These are phyloP conservation scores for Brenthis ino DNA, from an alignment of 2,888 invertebrate species.

Conservation along the genomic window DNA sequence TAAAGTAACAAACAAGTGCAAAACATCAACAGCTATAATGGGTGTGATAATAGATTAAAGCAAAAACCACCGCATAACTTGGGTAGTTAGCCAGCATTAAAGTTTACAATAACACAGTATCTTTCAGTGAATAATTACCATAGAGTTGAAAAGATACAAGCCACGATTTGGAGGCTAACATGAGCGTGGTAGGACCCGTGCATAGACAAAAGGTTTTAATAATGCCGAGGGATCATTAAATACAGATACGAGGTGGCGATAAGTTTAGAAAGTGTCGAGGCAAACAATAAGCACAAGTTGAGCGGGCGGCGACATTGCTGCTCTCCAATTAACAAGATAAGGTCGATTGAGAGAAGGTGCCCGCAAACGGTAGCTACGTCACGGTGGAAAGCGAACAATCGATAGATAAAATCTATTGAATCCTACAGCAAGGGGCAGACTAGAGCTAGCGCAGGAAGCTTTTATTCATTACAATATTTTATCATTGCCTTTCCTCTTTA, in stretches of 20 bases:
- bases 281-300: slow-evolving; percentile 68
- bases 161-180: slow-evolving; percentile 31
- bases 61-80: slow-evolving; percentile 12
- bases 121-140: slow-evolving; percentile 32
- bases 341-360: slow-evolving; percentile 50
- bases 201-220: slow-evolving; percentile 45
- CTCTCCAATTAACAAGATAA: slow-evolving; percentile 65
- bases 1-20: slow-evolving; percentile 15
- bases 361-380: slow-evolving; percentile 48
- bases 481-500: neutral
- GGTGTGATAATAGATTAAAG: slow-evolving; percentile 19
- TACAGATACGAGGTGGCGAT: slow-evolving; percentile 63
- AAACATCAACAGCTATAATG: slow-evolving; percentile 21
- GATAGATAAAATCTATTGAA: slow-evolving; percentile 47
- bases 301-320: slow-evolving; percentile 57
- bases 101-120: slow-evolving; percentile 22
- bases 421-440: slow-evolving; percentile 30
- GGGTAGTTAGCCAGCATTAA: slow-evolving; percentile 1
- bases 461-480: slow-evolving; percentile 18
- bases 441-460: slow-evolving; percentile 1
- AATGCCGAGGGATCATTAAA: slow-evolving; percentile 58
- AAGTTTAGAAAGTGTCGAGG: slow-evolving; percentile 74
- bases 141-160: slow-evolving; percentile 31
- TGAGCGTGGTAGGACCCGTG: slow-evolving; percentile 31
- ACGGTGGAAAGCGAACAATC: slow-evolving; percentile 55